Conservation (phyloP, 53 echinoderm and acorn worm genomes). For the Paracentrotus lividus region DNA sequence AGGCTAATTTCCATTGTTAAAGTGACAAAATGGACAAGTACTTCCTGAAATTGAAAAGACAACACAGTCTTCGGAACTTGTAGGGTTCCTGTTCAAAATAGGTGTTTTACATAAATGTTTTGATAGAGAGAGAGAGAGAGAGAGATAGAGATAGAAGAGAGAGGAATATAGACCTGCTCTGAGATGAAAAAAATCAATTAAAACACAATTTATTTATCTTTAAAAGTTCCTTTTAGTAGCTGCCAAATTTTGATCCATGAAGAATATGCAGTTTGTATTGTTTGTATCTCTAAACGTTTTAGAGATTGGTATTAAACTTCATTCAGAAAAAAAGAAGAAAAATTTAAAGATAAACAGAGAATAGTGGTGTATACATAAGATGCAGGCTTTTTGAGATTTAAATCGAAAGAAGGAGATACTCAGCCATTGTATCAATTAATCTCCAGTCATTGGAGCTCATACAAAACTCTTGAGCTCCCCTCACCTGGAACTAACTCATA, state of each 20-base stretch:
- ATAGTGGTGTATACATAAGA: no score
- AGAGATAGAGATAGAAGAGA: not conserved
- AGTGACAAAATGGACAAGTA: not conserved
- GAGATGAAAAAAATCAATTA: no score
- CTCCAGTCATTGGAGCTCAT: not conserved
- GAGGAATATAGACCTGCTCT: not conserved
- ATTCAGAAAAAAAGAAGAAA: no score
- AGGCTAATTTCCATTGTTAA: not conserved
- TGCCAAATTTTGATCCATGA: no score
- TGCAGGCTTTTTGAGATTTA: no score
- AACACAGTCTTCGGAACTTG: not conserved
- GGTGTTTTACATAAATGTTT: not conserved
- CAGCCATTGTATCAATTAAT: no score
- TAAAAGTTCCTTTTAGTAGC: no score
- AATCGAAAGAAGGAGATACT: no score
- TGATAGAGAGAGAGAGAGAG: not conserved
- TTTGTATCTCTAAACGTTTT: no score
- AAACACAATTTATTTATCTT: not conserved
- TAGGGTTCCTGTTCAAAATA: not conserved
- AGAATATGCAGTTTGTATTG: no score
- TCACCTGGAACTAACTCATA: not conserved
- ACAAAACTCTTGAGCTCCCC: not conserved
- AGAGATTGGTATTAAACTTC: no score
- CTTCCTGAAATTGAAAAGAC: slow-evolving; percentile 37
- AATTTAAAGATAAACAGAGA: no score